Evolutionary conservation across 2,113 vertebrate species (phyloP).

Genomic region (Xiphophorus maculatus): DNA sequence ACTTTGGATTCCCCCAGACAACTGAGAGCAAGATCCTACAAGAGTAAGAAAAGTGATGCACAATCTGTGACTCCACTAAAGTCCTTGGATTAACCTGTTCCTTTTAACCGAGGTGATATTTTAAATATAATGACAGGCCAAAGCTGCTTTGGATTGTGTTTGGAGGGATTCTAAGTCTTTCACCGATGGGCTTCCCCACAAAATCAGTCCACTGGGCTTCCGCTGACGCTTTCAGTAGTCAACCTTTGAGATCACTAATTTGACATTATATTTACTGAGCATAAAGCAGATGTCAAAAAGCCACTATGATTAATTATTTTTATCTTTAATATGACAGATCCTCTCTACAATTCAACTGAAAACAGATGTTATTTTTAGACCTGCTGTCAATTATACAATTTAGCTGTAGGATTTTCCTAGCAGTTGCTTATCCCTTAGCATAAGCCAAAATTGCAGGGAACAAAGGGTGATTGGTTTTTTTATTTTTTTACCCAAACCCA

Average conservation of each 20-base stretch:
- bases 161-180: neutral
- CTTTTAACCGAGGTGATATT: neutral
- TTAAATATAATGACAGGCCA: neutral
- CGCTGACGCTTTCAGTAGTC: neutral
- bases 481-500: too few relatives aligned
- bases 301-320: neutral
- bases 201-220: neutral
- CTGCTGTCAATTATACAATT: too few relatives aligned
- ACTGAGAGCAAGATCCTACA: slow-evolving; percentile 86
- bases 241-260: neutral
- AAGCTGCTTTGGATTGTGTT: neutral
- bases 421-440: too few relatives aligned
- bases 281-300: neutral
- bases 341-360: too few relatives aligned
- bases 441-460: too few relatives aligned
- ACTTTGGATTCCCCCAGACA: slow-evolving; percentile 85
- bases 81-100: neutral
- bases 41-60: slow-evolving; percentile 75
- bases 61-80: neutral
- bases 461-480: too few relatives aligned
- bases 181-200: neutral
- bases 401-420: too few relatives aligned
- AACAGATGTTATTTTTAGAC: too few relatives aligned
- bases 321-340: too few relatives aligned
- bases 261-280: neutral